These are phyloP conservation scores for Helostoma temminkii DNA, from an alignment of 2,797 vertebrate species.

Conservation along the genomic window DNA sequence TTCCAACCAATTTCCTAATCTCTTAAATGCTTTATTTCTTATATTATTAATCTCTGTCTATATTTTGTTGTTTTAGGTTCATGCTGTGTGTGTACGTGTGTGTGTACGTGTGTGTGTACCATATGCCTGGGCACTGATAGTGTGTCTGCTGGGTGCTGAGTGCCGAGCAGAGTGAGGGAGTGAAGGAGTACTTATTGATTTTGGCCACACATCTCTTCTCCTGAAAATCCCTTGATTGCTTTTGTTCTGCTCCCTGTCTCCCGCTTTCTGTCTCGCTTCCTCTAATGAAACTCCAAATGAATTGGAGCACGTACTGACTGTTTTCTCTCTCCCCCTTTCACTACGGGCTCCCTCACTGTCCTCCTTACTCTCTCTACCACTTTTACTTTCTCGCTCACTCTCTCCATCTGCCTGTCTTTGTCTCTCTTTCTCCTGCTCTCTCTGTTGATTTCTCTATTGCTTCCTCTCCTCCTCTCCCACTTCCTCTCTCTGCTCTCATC, in stretches of 20 bases:
- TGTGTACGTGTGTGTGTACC: constrained; percentile 15
- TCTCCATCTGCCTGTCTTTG: constrained; percentile 8
- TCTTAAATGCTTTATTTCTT: constrained; percentile 28
- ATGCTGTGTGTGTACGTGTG: constrained; percentile 32
- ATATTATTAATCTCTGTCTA: constrained; percentile 28
- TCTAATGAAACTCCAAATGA: constrained; percentile 86
- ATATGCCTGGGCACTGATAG: constrained; percentile 49
- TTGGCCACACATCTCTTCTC: constrained; percentile 77
- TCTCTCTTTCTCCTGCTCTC: constrained; percentile 25
- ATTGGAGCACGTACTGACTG: constrained; percentile 78
- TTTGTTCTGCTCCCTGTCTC: constrained; percentile 82
- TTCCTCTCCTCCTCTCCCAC: constrained; percentile 25
- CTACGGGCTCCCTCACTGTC: constrained; percentile 26
- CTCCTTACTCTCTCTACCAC: constrained; percentile 23
- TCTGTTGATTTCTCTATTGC: constrained; percentile 54
- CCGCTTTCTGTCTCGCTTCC: constrained; percentile 75
- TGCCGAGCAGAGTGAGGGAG: constrained; percentile 66
- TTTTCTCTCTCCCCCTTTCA: constrained; percentile 33
- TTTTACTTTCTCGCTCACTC: constrained; percentile 27
- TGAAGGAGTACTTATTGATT: constrained; percentile 84
- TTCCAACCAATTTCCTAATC: constrained; percentile 3
- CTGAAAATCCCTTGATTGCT: constrained; percentile 85
- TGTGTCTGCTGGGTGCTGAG: constrained; percentile 68
- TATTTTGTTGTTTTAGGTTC: constrained; percentile 40
- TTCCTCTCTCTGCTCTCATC: constrained; percentile 36